Evolutionary conservation across 2,113 vertebrate species (phyloP).

Genomic region (Xiphophorus maculatus): DNA sequence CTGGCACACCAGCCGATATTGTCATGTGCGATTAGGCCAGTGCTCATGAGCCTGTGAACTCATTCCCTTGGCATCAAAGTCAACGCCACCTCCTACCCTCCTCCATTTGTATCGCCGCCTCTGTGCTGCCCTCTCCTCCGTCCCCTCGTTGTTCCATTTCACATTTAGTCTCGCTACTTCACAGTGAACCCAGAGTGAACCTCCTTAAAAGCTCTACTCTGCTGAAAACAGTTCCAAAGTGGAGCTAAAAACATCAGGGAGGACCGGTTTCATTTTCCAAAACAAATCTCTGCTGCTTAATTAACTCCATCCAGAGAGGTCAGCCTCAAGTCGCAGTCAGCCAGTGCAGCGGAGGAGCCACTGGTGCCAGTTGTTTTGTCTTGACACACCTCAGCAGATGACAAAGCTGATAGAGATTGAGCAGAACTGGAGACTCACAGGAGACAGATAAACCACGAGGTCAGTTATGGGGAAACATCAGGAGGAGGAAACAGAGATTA

Average conservation of each 20-base stretch:
- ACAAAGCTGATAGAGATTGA: slow-evolving; percentile 58
- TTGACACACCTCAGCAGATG: slow-evolving; percentile 60
- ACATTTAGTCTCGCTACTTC: slow-evolving; percentile 30
- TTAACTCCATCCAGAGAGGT: slow-evolving; percentile 45
- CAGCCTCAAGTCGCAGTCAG: slow-evolving; percentile 52
- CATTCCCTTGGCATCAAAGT: slow-evolving; percentile 74
- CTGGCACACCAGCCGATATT: slow-evolving; percentile 81
- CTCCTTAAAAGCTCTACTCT: slow-evolving; percentile 37
- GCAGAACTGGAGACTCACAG: slow-evolving; percentile 41
- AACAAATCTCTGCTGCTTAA: slow-evolving; percentile 54
- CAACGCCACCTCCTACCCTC: slow-evolving; percentile 41
- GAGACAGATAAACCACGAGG: slow-evolving; percentile 44
- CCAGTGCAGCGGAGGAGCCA: slow-evolving; percentile 26
- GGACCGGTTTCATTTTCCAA: slow-evolving; percentile 58
- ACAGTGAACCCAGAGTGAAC: slow-evolving; percentile 34
- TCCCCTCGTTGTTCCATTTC: slow-evolving; percentile 38
- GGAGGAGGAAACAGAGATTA: slow-evolving; percentile 48
- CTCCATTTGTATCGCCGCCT: slow-evolving; percentile 53
- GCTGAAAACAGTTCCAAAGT: slow-evolving; percentile 32
- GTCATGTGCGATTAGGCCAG: slow-evolving; percentile 80
- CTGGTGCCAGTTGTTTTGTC: slow-evolving; percentile 63
- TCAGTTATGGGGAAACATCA: slow-evolving; percentile 40
- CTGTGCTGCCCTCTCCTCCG: slow-evolving; percentile 46
- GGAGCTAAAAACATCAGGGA: slow-evolving; percentile 44
- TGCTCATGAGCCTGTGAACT: slow-evolving; percentile 78